Conservation (phyloP, 2,113 vertebrate species). For the Ancistrus triradiatus region DNA sequence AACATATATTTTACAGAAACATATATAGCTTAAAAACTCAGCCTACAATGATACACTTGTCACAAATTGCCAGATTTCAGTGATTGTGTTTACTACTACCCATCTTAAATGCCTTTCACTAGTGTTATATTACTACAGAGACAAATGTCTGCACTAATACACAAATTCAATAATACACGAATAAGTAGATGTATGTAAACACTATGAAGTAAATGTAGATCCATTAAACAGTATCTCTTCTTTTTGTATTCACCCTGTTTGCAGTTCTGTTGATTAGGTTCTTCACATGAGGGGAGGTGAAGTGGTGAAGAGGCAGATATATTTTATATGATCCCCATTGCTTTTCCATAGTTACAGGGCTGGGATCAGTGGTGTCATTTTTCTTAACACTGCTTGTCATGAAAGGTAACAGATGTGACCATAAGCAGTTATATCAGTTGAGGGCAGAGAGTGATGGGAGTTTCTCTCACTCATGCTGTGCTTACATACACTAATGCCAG, state of each 20-base stretch:
- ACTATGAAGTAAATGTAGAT: slow-evolving; percentile 9
- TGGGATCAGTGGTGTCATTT: slow-evolving; percentile 15
- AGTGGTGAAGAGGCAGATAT: too few species aligned
- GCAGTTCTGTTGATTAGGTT: slow-evolving; percentile 23
- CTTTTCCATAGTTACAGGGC: too few species aligned
- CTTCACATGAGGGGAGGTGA: not conserved
- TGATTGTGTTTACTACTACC: slow-evolving; percentile 9
- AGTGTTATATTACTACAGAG: slow-evolving; percentile 24
- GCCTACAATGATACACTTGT: slow-evolving; percentile 30
- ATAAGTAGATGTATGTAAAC: too few species aligned
- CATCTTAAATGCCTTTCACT: slow-evolving; percentile 35
- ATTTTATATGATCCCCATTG: too few species aligned
- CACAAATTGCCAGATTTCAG: slow-evolving; percentile 26
- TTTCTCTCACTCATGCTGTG: slow-evolving; percentile 44
- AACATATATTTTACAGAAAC: slow-evolving; percentile 33
- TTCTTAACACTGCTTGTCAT: slow-evolving; percentile 1
- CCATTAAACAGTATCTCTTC: slow-evolving; percentile 25
- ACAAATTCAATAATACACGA: slow-evolving; percentile 35
- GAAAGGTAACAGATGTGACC: not conserved
- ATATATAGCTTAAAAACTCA: slow-evolving; percentile 36
- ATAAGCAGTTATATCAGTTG: slow-evolving; percentile 13
- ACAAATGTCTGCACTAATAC: slow-evolving; percentile 16
- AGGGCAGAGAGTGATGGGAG: slow-evolving; percentile 16
- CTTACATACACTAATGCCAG: slow-evolving; percentile 47
- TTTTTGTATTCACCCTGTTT: slow-evolving; percentile 17